Evolutionary conservation across 2,113 vertebrate species (phyloP), one percentile per base, ranked within the genome.

Genomic region (Pyrgilauda ruficollis): DNA sequence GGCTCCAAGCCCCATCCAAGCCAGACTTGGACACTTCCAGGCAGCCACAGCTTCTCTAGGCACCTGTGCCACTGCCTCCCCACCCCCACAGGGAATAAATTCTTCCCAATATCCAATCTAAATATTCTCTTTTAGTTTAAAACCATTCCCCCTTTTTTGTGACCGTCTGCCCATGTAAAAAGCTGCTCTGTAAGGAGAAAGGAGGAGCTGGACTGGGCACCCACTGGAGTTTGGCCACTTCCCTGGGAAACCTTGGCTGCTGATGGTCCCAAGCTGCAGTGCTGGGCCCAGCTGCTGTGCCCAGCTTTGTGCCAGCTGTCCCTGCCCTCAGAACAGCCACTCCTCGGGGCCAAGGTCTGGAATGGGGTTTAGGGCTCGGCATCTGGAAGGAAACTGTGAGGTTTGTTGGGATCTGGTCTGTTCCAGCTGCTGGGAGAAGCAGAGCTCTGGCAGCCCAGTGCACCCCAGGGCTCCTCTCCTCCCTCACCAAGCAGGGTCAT

Each of bases 231-330:
- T 43, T 62, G 55, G 52, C 46, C 44, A 3, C 16, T 66, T 46
- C 49, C 17, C 62, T 37, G 11, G 49, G 62, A 33, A 83, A 16
- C 8, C 23, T 43, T 2, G 8, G 28, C n/a, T 53, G 7, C 23
- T 1, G 6, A 37, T 0, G 9, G 35, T 41, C 78, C 24, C 0
- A 1, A 10, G 21, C 15, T 0, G 1, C 43, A 11, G 10, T 1
- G 7, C 53, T 28, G 21, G 50, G 16, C 33, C 37, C 44, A 37
- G 66, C 33, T 1, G 0, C 5, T 0, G 1, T 6, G 9, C 15
- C 63, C 5, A 7, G 74, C 16, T 18, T 41, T 26, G 30, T 50
- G 10, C 73, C 23, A 47, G 22, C 63, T 17, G 28, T 39, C 20
- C 62, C 55, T 52, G 49, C 31, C 23, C 67, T 43, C 0, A 0